Evolutionary conservation across 2,113 vertebrate genomes (phyloP).

Genomic region (Oncorhynchus mykiss): DNA sequence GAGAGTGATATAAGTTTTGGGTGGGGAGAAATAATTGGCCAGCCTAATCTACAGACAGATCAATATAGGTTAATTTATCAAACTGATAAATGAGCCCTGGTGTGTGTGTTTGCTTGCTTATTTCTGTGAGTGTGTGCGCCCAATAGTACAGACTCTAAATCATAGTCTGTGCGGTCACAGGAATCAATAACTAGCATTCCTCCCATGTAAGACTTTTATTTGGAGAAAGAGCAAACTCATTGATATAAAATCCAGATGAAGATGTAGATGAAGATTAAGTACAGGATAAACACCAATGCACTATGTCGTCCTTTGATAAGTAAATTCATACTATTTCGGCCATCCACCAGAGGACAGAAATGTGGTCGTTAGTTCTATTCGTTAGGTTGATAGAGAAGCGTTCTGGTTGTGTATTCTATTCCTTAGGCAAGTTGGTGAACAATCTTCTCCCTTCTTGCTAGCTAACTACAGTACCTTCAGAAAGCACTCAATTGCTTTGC

Average conservation of each 20-base stretch:
- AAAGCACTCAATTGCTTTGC: too few species aligned
- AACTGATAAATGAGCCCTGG: constrained; percentile 6
- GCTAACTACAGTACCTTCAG: too few species aligned
- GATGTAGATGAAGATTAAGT: neutral
- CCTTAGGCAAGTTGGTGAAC: too few species aligned
- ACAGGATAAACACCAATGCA: too few species aligned
- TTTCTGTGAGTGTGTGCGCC: neutral
- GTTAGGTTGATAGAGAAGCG: too few species aligned
- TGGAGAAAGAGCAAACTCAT: neutral
- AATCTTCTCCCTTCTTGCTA: too few species aligned
- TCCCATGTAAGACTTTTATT: neutral
- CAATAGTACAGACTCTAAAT: neutral
- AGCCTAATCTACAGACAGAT: constrained; percentile 4
- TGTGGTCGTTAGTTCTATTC: too few species aligned
- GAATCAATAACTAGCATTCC: neutral
- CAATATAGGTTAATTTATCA: constrained; percentile 25
- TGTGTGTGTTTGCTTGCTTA: neutral
- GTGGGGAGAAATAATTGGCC: constrained; percentile 1
- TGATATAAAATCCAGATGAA: neutral
- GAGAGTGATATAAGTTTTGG: neutral
- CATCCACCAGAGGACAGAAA: too few species aligned
- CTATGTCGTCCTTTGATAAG: too few species aligned
- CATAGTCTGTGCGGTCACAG: neutral
- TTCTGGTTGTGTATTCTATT: too few species aligned
- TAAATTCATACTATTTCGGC: too few species aligned